Conservation (phyloP, 2,113 vertebrate species). For the Rhynchomys soricoides region DNA sequence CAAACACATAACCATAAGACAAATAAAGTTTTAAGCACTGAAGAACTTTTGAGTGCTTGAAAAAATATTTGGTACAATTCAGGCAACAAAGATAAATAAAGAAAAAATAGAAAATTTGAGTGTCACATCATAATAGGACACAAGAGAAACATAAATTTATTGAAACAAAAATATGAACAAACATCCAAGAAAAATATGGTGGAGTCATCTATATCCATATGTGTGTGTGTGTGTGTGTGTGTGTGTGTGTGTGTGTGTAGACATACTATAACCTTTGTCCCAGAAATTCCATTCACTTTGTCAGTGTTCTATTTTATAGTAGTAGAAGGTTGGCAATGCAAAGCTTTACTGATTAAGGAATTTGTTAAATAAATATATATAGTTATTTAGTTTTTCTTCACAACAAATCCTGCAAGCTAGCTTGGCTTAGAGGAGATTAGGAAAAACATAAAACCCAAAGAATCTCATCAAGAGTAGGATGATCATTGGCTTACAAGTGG, state of each 20-base stretch:
- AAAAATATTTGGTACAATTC: slow-evolving; percentile 29
- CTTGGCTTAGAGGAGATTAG: background rate
- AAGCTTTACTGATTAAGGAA: background rate
- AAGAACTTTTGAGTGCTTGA: background rate
- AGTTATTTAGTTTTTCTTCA: background rate
- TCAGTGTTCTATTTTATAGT: background rate
- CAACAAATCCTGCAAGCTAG: background rate
- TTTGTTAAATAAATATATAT: background rate
- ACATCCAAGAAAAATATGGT: background rate
- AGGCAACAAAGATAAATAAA: background rate
- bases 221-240: background rate
- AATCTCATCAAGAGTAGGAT: background rate
- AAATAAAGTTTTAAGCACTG: background rate
- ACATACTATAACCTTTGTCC: background rate
- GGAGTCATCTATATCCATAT: background rate
- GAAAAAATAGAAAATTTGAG: background rate
- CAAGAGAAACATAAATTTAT: background rate
- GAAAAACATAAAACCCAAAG: background rate
- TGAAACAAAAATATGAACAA: background rate
- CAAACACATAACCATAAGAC: background rate
- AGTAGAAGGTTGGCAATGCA: background rate
- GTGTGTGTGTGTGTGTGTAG: background rate
- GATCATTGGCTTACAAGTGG: background rate
- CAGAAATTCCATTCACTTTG: background rate
- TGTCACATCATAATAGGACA: background rate